Evolutionary conservation across 2,113 vertebrate species (phyloP).

Genomic region (Colinus virginianus): DNA sequence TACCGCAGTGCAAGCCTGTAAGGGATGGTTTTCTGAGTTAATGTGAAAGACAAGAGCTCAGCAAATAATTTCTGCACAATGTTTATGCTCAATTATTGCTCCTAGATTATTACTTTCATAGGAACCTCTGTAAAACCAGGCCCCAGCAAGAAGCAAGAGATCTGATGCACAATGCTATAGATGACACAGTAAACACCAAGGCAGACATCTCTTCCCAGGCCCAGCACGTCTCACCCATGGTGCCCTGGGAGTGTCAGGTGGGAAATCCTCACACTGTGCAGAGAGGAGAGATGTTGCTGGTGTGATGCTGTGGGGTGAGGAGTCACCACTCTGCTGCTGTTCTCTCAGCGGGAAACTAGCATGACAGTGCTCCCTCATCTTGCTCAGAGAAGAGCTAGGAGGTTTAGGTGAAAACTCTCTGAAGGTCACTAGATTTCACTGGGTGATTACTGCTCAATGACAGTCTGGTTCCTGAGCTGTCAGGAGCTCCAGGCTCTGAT

Average conservation of each 20-base stretch:
- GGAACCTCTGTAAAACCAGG: neutral
- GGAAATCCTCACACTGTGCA: neutral
- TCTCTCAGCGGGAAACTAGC: neutral
- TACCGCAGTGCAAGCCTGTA: slow-evolving; percentile 43
- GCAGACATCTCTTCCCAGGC: neutral
- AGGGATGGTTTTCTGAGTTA: slow-evolving; percentile 39
- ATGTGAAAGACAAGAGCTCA: slow-evolving; percentile 12
- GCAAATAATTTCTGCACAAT: slow-evolving; percentile 19
- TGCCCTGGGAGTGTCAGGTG: neutral
- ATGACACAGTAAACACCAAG: neutral
- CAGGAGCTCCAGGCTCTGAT: neutral
- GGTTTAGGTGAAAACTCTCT: neutral
- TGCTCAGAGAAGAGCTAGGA: neutral
- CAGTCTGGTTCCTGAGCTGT: neutral
- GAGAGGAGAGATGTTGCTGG: neutral
- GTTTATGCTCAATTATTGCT: slow-evolving; percentile 30
- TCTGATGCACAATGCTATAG: neutral
- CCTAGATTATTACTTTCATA: neutral
- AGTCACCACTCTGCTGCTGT: neutral
- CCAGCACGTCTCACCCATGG: accelerated
- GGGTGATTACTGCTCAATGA: neutral
- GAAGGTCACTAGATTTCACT: neutral
- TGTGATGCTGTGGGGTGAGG: neutral
- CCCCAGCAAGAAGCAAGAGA: neutral
- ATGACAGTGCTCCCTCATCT: neutral